Conservation (phyloP, 2,888 invertebrate genomes). For the Agriopis marginaria region DNA sequence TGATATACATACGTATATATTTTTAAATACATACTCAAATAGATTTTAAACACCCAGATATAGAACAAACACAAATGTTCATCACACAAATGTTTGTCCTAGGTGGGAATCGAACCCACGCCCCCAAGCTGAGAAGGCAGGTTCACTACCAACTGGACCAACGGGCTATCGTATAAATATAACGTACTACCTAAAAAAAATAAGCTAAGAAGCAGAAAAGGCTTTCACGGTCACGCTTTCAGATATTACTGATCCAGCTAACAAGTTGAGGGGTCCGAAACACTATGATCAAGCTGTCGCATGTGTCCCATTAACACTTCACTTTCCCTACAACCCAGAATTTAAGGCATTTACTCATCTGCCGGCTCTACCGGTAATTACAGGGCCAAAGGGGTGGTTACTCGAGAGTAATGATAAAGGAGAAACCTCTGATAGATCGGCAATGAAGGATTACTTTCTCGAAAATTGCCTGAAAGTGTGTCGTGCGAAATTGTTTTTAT, state of each 20-base stretch:
- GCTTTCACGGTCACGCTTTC: too few species aligned
- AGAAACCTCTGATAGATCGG: constrained; percentile 81
- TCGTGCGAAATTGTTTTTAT: constrained; percentile 73
- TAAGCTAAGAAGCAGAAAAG: too few species aligned
- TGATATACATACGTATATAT: too few species aligned
- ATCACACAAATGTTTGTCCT: too few species aligned
- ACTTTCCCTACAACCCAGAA: constrained; percentile 83
- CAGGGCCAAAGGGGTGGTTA: constrained; percentile 67
- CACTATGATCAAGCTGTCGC: constrained; percentile 80
- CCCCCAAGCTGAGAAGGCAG: too few species aligned
- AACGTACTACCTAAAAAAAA: too few species aligned
- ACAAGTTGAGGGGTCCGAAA: constrained; percentile 63
- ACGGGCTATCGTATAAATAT: too few species aligned
- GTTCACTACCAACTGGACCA: too few species aligned
- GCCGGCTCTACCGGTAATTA: constrained; percentile 79
- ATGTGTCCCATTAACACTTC: constrained; percentile 74
- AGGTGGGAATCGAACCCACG: too few species aligned
- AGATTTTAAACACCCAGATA: too few species aligned
- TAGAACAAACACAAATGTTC: too few species aligned
- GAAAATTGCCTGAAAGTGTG: constrained; percentile 82
- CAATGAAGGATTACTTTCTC: constrained; percentile 82
- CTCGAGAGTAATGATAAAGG: constrained; percentile 68
- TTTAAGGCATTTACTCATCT: constrained; percentile 84
- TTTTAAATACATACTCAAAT: too few species aligned
- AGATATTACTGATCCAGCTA: constrained; percentile 50